Conservation (phyloP, 2,888 invertebrate genomes). For the Habroteleia sp. region DNA sequence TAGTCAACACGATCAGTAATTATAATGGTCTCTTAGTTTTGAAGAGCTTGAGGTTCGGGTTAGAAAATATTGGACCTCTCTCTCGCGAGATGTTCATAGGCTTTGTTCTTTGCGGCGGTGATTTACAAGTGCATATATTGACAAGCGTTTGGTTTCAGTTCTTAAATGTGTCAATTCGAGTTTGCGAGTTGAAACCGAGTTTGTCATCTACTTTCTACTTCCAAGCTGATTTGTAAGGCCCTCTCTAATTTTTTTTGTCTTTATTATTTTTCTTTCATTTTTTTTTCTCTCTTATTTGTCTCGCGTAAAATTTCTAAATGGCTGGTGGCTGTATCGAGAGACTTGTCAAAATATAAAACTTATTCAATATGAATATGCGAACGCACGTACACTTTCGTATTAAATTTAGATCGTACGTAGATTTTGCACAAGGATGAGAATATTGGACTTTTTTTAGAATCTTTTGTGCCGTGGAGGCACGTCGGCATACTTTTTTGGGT, state of each 20-base stretch:
- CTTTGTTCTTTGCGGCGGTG: not conserved
- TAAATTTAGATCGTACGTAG: constrained; percentile 53
- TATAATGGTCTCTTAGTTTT: too few relatives aligned
- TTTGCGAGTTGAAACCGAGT: constrained; percentile 4
- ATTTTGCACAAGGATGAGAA: constrained; percentile 52
- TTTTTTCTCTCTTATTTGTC: constrained; percentile 11
- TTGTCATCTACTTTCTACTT: constrained; percentile 10
- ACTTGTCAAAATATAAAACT: constrained; percentile 34
- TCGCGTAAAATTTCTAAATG: constrained; percentile 21
- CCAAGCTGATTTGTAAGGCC: constrained; percentile 8
- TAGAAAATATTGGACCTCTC: too few relatives aligned
- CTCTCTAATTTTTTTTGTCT: not conserved
- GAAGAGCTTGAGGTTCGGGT: too few relatives aligned
- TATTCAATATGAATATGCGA: constrained; percentile 33
- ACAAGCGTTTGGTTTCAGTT: constrained; percentile 8
- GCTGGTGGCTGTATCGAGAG: constrained; percentile 27
- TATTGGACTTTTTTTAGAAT: constrained; percentile 42
- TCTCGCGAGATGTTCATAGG: not conserved
- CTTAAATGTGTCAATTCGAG: not conserved
- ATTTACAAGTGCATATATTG: not conserved
- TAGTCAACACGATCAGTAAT: not conserved
- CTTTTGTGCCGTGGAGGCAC: constrained; percentile 5
- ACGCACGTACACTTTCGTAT: constrained; percentile 48
- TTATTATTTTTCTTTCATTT: not conserved
- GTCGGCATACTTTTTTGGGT: constrained; percentile 26